These are phyloP conservation scores for Prosapia bicincta DNA, from an alignment of 2,888 invertebrate species.

Conservation along the genomic window DNA sequence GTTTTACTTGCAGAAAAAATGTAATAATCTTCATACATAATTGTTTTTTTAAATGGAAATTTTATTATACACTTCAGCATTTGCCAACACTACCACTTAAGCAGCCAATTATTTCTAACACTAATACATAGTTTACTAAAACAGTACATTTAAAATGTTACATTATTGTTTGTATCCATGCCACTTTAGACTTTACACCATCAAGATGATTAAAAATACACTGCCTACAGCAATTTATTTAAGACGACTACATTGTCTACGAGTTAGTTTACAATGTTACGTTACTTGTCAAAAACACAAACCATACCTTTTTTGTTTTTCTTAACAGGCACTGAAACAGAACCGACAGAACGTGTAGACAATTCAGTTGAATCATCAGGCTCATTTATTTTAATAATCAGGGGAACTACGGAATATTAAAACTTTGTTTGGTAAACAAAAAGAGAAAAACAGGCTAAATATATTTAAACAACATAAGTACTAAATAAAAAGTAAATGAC, in stretches of 20 bases:
- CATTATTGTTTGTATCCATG: neutral
- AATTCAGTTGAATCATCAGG: slow-evolving; percentile 1
- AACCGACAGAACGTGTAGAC: slow-evolving; percentile 22
- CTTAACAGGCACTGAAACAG: slow-evolving; percentile 41
- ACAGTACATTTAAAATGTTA: neutral
- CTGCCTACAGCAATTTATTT: neutral
- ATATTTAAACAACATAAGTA: neutral
- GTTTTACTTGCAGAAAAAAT: too few relatives aligned
- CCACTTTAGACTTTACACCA: neutral
- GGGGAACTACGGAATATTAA: neutral
- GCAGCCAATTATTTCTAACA: neutral
- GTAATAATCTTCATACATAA: too few relatives aligned
- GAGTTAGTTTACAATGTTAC: neutral
- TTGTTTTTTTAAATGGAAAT: too few relatives aligned
- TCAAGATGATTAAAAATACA: neutral
- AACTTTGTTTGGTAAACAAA: neutral
- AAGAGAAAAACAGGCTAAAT: neutral
- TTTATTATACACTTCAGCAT: neutral
- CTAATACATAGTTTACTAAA: neutral
- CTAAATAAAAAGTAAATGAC: neutral
- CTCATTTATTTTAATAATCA: slow-evolving; percentile 1
- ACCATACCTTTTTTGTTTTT: slow-evolving; percentile 40
- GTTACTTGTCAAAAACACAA: neutral
- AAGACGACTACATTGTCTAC: neutral
- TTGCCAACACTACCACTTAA: neutral